phyloP scores from a whole-genome alignment of 2,797 vertebrate species.

The Kryptopterus vitreolus region DNA sequence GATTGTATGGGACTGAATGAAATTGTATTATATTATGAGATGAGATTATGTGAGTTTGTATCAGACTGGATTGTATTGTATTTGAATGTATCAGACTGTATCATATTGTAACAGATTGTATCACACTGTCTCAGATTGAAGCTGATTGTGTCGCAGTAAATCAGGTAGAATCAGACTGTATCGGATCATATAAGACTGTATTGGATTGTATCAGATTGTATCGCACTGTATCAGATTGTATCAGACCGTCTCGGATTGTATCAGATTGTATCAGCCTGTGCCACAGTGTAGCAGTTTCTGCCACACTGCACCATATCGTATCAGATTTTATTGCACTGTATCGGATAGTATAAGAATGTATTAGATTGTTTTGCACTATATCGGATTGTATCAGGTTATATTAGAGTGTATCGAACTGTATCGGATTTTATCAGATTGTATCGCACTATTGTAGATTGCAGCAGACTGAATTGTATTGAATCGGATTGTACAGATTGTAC shows the following conservation, averaged over 20 bases:
- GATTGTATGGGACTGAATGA: neutral
- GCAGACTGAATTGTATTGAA: neutral
- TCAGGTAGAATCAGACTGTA: neutral
- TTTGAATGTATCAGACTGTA: neutral
- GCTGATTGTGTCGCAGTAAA: neutral
- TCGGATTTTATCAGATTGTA: neutral
- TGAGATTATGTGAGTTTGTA: too few relatives aligned
- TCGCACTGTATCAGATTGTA: neutral
- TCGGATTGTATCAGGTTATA: too few relatives aligned
- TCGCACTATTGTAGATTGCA: too few relatives aligned
- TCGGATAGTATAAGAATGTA: too few relatives aligned
- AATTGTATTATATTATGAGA: too few relatives aligned
- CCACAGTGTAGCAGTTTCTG: too few relatives aligned
- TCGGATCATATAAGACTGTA: neutral
- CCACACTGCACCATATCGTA: too few relatives aligned
- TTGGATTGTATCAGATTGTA: neutral
- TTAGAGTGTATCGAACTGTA: too few relatives aligned
- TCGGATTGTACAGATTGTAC: fast-evolving
- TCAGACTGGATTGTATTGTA: too few relatives aligned
- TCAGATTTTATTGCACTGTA: too few relatives aligned
- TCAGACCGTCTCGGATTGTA: neutral
- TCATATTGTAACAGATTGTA: neutral
- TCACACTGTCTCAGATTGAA: neutral
- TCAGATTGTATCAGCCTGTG: neutral
- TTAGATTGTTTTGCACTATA: too few relatives aligned